Conservation (phyloP, 2,113 vertebrate species). For the Rhinogobius similis region DNA sequence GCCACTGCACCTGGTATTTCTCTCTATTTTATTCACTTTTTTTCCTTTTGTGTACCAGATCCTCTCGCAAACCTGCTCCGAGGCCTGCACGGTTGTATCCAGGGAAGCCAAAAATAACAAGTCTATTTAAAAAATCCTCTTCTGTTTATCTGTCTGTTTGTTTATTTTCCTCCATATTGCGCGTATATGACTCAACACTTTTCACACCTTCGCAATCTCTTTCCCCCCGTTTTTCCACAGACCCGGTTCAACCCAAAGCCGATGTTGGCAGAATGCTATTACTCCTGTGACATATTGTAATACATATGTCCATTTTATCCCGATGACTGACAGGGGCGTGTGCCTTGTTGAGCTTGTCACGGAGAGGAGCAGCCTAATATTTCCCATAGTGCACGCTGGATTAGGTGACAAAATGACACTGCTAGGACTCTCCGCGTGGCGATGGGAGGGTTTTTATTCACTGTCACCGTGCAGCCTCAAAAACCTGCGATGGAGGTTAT, state of each 20-base stretch:
- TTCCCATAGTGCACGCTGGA: constrained; percentile 31
- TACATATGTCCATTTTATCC: constrained; percentile 49
- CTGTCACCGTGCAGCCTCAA: constrained; percentile 5
- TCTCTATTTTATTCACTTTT: constrained; percentile 37
- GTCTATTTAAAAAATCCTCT: constrained; percentile 42
- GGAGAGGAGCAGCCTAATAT: constrained; percentile 26
- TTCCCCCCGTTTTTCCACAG: constrained; percentile 13
- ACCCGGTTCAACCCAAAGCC: constrained; percentile 34
- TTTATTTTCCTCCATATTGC: constrained; percentile 4
- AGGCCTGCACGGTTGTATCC: constrained; percentile 40
- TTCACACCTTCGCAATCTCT: constrained; percentile 29
- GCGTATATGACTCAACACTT: constrained; percentile 27
- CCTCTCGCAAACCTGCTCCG: constrained; percentile 46
- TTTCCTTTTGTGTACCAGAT: constrained; percentile 22
- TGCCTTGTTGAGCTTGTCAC: constrained; percentile 43
- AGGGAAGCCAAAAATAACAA: constrained; percentile 22
- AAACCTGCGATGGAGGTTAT: too few species aligned
- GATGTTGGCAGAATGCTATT: constrained; percentile 52
- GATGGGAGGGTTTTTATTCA: constrained; percentile 38
- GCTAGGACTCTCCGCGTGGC: constrained; percentile 18
- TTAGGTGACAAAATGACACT: constrained; percentile 52
- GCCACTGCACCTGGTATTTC: not conserved
- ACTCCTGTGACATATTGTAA: constrained; percentile 48
- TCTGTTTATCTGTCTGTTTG: not conserved
- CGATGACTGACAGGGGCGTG: constrained; percentile 43